Evolutionary conservation across 2,113 vertebrate genomes (phyloP).

Genomic region (Saimiri boliviensis): DNA sequence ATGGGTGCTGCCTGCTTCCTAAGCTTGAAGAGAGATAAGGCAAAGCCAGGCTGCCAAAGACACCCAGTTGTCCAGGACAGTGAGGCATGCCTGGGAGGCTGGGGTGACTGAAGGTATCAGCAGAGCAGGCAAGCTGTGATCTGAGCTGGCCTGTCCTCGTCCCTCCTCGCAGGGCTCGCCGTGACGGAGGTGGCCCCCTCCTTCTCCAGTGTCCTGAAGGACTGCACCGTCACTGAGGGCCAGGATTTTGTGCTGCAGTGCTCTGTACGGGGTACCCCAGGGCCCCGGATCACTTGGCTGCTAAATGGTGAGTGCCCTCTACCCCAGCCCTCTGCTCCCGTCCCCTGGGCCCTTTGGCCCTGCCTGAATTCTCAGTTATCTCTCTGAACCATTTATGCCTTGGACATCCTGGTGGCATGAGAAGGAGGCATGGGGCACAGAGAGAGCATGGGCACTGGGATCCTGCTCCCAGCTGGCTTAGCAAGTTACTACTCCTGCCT

Average conservation of each 20-base stretch:
- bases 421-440: not conserved
- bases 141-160: constrained; percentile 2
- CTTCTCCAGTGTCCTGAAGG: constrained; percentile 85
- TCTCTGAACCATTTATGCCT: not conserved
- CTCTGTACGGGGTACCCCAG: constrained; percentile 83
- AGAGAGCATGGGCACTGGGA: not conserved
- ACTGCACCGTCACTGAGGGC: constrained; percentile 86
- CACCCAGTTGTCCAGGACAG: not conserved
- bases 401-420: not conserved
- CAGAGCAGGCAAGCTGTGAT: not conserved
- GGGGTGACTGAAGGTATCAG: not conserved
- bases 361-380: not conserved
- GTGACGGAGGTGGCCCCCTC: constrained; percentile 79
- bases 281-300: constrained; percentile 88
- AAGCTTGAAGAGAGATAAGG: not conserved
- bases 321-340: not conserved
- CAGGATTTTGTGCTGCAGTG: constrained; percentile 89
- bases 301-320: constrained; percentile 88
- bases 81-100: not conserved
- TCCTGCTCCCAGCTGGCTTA: not conserved
- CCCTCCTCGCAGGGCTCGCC: constrained; percentile 71
- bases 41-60: not conserved
- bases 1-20: not conserved
- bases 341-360: not conserved
- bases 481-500: not conserved